These are phyloP conservation scores for Tokudaia muenninki DNA, from an alignment of 2,797 vertebrate genomes.

Conservation along the genomic window DNA sequence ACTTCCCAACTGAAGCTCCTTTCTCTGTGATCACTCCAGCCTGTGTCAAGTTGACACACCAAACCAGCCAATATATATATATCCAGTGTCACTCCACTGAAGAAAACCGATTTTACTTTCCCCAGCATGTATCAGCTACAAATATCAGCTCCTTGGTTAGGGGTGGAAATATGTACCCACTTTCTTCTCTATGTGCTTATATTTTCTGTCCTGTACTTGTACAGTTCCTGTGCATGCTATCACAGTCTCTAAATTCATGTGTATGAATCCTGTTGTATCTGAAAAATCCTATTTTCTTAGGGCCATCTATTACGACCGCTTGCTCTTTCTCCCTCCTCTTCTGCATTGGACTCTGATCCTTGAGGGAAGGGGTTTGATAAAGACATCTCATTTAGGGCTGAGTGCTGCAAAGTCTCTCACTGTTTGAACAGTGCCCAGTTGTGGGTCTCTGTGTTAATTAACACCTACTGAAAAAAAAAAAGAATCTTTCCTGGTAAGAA, in stretches of 20 bases:
- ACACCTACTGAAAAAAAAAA: not conserved
- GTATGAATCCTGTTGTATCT: not conserved
- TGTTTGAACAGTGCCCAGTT: not conserved
- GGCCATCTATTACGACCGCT: not conserved
- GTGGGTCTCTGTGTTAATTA: not conserved
- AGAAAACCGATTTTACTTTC: not conserved
- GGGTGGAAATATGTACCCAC: no score
- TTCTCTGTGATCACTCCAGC: no score
- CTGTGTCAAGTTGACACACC: no score
- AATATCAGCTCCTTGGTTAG: not conserved
- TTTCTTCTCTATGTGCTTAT: not conserved
- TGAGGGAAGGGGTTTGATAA: not conserved
- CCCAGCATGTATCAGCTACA: not conserved
- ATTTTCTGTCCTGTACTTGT: not conserved
- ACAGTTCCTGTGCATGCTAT: no score
- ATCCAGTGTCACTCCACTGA: not conserved
- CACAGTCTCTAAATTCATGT: not conserved
- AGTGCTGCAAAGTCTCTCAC: not conserved
- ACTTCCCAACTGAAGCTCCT: no score
- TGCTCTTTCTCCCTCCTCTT: not conserved
- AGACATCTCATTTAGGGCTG: not conserved
- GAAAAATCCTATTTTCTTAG: not conserved
- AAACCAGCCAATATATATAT: no score
- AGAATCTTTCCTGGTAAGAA: not conserved
- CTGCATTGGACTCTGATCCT: not conserved